Base-by-base conservation (phyloP, 2,113 vertebrate species). In the Sylvia atricapilla region DNA sequence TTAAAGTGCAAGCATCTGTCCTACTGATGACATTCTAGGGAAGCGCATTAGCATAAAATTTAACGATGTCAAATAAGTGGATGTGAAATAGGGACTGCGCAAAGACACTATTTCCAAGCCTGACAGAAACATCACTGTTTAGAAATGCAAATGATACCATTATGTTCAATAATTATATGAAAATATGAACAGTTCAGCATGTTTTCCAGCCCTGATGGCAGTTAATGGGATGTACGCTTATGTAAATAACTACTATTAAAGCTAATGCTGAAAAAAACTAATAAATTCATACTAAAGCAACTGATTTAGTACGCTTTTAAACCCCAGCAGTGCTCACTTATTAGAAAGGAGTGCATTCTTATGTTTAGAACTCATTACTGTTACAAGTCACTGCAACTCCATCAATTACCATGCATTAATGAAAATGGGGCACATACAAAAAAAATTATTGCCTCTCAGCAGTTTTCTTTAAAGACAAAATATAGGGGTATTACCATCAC, bases 131-230 rank as follows among this genome's bases (percentile, higher is more conserved):
- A 97, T 98, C 97, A 98, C 98, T 97, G 98, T 98, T 98, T 98
- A 98, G 98, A 98, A 98, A 98, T 98, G 98, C 98, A 98, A 98
- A 98, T 98, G 97, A 98, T 98, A 98, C 98, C 98, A 98, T 98
- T 98, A 98, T 98, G 98, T 98, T 98, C 98, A 98, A 98, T 98
- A 98, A 98, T 98, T 98, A 98, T 98, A 98, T 98, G 98, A 98
- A 98, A 98, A 98, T 98, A 98, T 98, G 98, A 98, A 98, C 97
- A 98, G 98, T 98, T 98, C 98, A 98, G 98, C 98, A 98, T 98
- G 98, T 98, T 98, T 98, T 98, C 98, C 98, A 98, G 98, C 98
- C 98, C 98, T 98, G 98, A 98, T 98, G 98, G 98, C 94, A 88
- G 98, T 98, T 98, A 98, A 98, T 98, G 98, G 98, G 98, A 98